Conservation (phyloP, 2,888 invertebrate species). For the Mechanitis mazaeus region DNA sequence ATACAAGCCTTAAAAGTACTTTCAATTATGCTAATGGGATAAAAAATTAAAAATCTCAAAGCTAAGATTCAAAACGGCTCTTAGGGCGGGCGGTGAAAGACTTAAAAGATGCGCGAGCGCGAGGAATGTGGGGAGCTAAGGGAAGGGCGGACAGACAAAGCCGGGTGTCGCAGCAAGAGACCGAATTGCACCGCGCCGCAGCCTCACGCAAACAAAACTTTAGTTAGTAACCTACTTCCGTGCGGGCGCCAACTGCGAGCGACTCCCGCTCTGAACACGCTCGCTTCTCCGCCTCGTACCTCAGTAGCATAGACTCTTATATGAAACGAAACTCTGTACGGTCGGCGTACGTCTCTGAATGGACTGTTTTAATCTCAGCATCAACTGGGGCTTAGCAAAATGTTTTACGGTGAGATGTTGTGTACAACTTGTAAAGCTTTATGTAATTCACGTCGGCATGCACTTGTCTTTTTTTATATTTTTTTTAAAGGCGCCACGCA, state of each 20-base stretch:
- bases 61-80: too few relatives aligned
- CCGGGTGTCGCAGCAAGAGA: slow-evolving; percentile 48
- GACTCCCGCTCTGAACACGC: slow-evolving; percentile 44
- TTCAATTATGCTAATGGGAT: neutral
- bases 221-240: slow-evolving; percentile 77
- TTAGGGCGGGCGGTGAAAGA: slow-evolving; percentile 20
- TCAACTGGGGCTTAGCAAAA: slow-evolving; percentile 64
- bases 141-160: slow-evolving; percentile 38
- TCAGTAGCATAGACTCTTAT: slow-evolving; percentile 50
- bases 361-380: slow-evolving; percentile 57
- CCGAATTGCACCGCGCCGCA: slow-evolving; percentile 65
- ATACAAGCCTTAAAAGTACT: slow-evolving; percentile 1
- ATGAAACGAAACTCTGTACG: slow-evolving; percentile 48
- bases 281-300: slow-evolving; percentile 30
- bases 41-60: too few relatives aligned
- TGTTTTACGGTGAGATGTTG: slow-evolving; percentile 75
- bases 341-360: slow-evolving; percentile 46
- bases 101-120: slow-evolving; percentile 56
- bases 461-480: slow-evolving; percentile 54
- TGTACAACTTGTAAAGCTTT: slow-evolving; percentile 58
- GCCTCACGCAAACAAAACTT: slow-evolving; percentile 77
- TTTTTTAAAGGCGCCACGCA: slow-evolving; percentile 50
- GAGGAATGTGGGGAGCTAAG: slow-evolving; percentile 37
- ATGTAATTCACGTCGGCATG: slow-evolving; percentile 58
- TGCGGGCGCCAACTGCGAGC: slow-evolving; percentile 71